Evolutionary conservation across 2,113 vertebrate species (phyloP).

Genomic region (Cynopterus brachyotis): DNA sequence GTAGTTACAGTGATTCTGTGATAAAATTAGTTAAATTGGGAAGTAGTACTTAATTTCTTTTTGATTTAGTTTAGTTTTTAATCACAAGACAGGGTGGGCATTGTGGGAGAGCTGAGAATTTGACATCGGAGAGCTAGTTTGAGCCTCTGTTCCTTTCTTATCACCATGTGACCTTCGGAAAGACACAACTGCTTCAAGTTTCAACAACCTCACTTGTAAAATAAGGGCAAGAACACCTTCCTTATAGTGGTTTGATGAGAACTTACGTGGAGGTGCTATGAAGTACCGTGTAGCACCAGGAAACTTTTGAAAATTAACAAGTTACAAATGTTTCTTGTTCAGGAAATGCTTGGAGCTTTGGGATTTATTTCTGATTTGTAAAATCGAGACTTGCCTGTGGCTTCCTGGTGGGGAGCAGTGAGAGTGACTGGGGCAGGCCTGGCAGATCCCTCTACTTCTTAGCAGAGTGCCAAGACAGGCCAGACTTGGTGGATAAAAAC

Average conservation of each 20-base stretch:
- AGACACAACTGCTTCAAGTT: neutral
- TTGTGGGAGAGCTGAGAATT: neutral
- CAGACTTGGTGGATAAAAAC: neutral
- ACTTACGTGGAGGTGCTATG: neutral
- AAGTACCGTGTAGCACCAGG: neutral
- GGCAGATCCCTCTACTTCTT: neutral
- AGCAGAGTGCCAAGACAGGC: neutral
- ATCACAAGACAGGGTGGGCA: neutral
- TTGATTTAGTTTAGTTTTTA: slow-evolving; percentile 10
- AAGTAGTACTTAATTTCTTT: slow-evolving; percentile 17
- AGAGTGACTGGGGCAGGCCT: neutral
- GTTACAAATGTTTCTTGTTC: neutral
- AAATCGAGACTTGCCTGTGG: neutral
- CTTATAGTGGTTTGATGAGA: neutral
- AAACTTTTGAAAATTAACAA: neutral
- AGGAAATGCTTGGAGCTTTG: neutral
- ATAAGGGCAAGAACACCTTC: neutral
- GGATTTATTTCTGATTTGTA: neutral
- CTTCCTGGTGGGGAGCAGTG: neutral
- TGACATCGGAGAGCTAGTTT: neutral
- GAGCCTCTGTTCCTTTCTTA: neutral
- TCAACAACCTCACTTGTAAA: neutral
- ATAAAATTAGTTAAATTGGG: neutral
- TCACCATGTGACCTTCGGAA: neutral
- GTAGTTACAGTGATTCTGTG: neutral